phyloP scores from a whole-genome alignment of 2,888 invertebrate species.

The Morpho helenor region DNA sequence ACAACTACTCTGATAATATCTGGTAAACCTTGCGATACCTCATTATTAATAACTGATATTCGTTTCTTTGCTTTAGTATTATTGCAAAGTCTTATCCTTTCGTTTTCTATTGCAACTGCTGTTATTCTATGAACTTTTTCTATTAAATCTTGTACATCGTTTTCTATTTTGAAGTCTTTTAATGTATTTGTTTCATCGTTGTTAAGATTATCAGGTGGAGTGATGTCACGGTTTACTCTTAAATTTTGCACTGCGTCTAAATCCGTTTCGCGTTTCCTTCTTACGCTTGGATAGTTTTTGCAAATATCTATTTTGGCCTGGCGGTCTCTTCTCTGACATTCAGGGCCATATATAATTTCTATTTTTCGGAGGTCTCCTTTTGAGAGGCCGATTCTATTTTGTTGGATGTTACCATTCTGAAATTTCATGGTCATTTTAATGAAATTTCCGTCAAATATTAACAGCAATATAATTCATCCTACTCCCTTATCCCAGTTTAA shows the following conservation, averaged over 20 bases:
- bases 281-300: conserved; percentile 51
- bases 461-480: no score
- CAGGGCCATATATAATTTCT: conserved; percentile 51
- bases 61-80: conserved; percentile 16
- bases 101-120: conserved; percentile 41
- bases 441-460: no score
- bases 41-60: neutral
- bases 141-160: conserved; percentile 42
- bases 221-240: conserved; percentile 58
- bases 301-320: conserved; percentile 58
- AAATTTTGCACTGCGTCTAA: conserved; percentile 34
- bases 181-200: conserved; percentile 26
- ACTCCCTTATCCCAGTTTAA: no score
- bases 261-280: conserved; percentile 37
- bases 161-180: conserved; percentile 41
- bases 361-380: conserved; percentile 51
- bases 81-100: conserved; percentile 49
- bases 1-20: conserved; percentile 40
- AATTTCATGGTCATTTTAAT: conserved; percentile 20
- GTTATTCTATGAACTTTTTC: conserved; percentile 45
- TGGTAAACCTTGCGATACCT: neutral
- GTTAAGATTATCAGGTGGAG: conserved; percentile 38
- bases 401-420: conserved; percentile 42
- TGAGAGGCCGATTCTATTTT: conserved; percentile 44
- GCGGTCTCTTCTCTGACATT: conserved; percentile 53